These are phyloP conservation scores for Sitta europaea DNA, from an alignment of 2,113 vertebrate species.

Conservation along the genomic window DNA sequence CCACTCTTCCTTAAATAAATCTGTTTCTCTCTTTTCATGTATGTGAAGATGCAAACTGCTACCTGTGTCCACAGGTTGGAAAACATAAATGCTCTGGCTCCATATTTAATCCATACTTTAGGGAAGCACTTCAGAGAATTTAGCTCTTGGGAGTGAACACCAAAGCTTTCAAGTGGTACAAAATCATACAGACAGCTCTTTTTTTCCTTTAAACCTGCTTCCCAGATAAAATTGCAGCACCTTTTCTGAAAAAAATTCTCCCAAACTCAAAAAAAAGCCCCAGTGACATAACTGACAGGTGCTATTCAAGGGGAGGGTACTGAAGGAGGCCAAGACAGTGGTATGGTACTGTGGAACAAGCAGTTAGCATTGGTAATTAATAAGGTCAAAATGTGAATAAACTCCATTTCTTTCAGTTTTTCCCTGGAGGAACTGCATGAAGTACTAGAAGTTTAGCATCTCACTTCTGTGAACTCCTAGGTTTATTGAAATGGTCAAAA, in stretches of 20 bases:
- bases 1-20: background rate
- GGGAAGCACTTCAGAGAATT: background rate
- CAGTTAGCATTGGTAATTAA: background rate
- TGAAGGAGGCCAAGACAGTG: background rate
- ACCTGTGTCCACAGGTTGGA: background rate
- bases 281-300: background rate
- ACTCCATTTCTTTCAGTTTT: background rate
- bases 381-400: background rate
- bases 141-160: background rate
- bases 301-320: background rate
- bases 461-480: background rate
- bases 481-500: background rate
- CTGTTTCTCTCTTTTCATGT: background rate
- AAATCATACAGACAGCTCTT: background rate
- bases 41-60: background rate
- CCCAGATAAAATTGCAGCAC: background rate
- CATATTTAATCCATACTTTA: background rate
- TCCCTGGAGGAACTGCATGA: background rate
- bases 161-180: background rate
- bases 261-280: background rate
- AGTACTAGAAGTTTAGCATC: background rate
- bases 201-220: background rate
- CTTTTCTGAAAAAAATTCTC: background rate
- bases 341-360: background rate
- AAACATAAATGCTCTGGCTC: background rate